Conservation (phyloP, 2,797 vertebrate species). For the Tiaroga cobitis region DNA sequence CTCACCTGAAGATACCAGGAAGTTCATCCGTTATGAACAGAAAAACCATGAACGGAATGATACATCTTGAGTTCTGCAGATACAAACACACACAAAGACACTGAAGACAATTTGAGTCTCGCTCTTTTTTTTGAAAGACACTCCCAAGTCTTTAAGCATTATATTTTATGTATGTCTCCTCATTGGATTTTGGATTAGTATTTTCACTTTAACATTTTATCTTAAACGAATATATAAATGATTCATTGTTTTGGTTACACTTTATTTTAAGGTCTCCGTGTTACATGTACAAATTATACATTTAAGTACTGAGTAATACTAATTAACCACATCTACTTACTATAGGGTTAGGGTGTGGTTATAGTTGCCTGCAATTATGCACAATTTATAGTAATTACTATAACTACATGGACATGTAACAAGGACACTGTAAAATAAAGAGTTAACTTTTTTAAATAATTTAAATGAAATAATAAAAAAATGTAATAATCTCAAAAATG, state of each 20-base stretch:
- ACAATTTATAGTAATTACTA: not conserved
- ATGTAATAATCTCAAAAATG: not conserved
- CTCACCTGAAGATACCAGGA: not conserved
- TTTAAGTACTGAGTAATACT: not conserved
- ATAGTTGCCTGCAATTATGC: too few species aligned
- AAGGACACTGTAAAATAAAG: not conserved
- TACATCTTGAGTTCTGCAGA: not conserved
- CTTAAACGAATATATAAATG: not conserved
- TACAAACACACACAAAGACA: not conserved
- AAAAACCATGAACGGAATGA: not conserved
- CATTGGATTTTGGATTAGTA: not conserved
- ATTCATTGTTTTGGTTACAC: not conserved
- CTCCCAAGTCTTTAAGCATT: not conserved
- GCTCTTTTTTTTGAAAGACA: not conserved
- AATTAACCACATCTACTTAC: not conserved
- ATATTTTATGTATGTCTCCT: not conserved
- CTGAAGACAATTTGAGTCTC: not conserved
- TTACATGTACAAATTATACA: not conserved
- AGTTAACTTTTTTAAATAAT: accelerated
- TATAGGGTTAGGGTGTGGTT: not conserved
- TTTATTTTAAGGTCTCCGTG: not conserved
- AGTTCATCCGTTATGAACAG: not conserved
- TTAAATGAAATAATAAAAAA: too few species aligned
- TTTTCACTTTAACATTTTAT: not conserved
- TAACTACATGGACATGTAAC: too few species aligned